Evolutionary conservation across 1,140 invertebrate genomes (phyloP), one percentile per base, ranked within the genome.

Genomic region (Carposina sasakii): DNA sequence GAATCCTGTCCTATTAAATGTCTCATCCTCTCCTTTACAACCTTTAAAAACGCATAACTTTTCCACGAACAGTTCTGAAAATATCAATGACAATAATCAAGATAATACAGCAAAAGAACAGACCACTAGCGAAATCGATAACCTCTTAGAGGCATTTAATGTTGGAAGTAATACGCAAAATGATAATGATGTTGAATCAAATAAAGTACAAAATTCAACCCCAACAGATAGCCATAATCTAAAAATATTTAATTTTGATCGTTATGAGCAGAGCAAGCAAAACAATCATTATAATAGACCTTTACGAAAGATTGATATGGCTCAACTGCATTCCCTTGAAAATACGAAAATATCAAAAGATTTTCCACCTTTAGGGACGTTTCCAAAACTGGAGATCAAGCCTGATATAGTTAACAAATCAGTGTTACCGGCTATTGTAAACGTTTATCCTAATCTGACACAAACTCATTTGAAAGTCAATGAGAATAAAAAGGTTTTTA

Each of bases 221-320:
- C 57, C 74, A 3, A 72, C 60, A 24, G 67, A 81, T 58, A 71
- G 64, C 48, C 63, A 84, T 30, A 79, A 79, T 36, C 69, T 86
- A 20, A 82, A 86, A 71, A 77, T 85, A 61, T 86, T 85, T 58
- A 86, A 85, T 57, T 86, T 86, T 36, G 85, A 86, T 65, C 73
- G 75, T 15, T 86, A 85, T 24, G 85, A 86, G 63, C 76, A 84
- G 58, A 82, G 60, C 21, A 85, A 76, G 62, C 54, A 76, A 40
- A 51, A 65, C 30, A 68, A 37, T 61, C 64, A 74, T 42, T 83
- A 65, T 57, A 60, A 60, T 49, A 71, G 69, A 41, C 65, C 77
- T 30, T 52, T 84, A 34, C 73, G 76, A 52, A 85, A 85, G 56
- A 81, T 83, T 31, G 78, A 84, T 31, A 75, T 83, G 68, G 69